Evolutionary conservation across 2,797 vertebrate species (phyloP).

Genomic region (Pteropus rufus): DNA sequence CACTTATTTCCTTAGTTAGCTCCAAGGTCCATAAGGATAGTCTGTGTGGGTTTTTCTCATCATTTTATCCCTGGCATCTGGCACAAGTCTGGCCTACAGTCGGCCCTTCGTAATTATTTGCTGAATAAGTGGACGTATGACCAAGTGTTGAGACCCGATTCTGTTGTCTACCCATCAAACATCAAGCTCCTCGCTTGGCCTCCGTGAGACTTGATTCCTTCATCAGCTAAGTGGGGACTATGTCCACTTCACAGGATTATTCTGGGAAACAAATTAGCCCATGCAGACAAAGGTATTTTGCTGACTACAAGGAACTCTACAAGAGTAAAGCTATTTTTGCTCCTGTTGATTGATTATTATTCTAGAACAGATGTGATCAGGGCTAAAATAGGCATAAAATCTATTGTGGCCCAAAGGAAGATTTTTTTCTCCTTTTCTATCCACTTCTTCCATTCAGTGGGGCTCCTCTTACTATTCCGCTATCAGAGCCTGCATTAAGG

Average conservation of each 20-base stretch:
- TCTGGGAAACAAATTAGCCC: not conserved
- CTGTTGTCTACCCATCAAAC: not conserved
- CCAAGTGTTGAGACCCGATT: not conserved
- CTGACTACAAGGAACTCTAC: not conserved
- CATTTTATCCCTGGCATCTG: not conserved
- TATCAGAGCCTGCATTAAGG: not conserved
- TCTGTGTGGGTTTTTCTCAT: not conserved
- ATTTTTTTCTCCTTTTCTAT: constrained; percentile 5
- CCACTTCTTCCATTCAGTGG: not conserved
- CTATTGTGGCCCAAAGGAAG: not conserved
- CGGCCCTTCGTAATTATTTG: not conserved
- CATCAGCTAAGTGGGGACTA: not conserved
- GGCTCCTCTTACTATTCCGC: not conserved
- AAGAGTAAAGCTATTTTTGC: not conserved
- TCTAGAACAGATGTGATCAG: not conserved
- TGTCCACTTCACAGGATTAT: not conserved
- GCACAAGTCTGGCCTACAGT: not conserved
- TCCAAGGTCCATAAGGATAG: not conserved
- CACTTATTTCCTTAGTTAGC: not conserved
- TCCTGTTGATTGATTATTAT: not conserved
- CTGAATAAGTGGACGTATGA: not conserved
- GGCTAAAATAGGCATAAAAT: not conserved
- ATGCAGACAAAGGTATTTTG: not conserved
- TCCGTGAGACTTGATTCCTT: not conserved
- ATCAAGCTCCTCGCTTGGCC: not conserved